Conservation (phyloP, 2,888 invertebrate species). For the Polydrusus pterygomalis region DNA sequence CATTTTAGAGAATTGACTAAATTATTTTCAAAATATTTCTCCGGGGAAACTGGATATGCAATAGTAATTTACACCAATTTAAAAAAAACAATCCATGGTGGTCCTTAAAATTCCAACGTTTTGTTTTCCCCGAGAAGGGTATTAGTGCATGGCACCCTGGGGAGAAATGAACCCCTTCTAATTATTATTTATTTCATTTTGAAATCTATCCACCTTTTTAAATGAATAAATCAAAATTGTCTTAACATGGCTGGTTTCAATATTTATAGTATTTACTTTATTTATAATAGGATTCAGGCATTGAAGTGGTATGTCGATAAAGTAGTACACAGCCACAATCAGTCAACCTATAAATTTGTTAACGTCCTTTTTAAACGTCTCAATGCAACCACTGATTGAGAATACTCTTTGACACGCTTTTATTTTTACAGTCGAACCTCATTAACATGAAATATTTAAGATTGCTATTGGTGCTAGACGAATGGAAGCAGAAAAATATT, state of each 20-base stretch:
- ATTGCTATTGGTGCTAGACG: constrained; percentile 25
- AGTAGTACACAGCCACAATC: not conserved
- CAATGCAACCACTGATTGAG: not conserved
- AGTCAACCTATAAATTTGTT: constrained; percentile 1
- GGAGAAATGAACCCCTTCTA: constrained; percentile 36
- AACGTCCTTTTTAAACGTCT: not conserved
- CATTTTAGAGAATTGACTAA: no score
- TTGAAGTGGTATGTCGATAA: not conserved
- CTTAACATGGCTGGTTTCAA: constrained; percentile 35
- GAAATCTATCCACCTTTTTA: constrained; percentile 35
- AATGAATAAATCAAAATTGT: constrained; percentile 26
- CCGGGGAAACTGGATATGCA: no score
- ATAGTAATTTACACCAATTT: no score
- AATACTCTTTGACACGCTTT: not conserved
- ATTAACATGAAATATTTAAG: constrained; percentile 40
- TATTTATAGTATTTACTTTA: constrained; percentile 41
- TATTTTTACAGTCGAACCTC: constrained; percentile 41
- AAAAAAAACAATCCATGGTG: constrained; percentile 6
- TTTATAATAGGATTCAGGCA: constrained; percentile 21
- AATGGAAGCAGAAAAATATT: constrained; percentile 26
- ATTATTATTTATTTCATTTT: constrained; percentile 46
- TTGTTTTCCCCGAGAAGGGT: constrained; percentile 22
- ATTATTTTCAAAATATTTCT: no score
- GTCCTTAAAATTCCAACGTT: constrained; percentile 26
- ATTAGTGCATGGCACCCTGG: constrained; percentile 1